Evolutionary conservation across 2,888 invertebrate genomes (phyloP).

Genomic region (Bombylius major): DNA sequence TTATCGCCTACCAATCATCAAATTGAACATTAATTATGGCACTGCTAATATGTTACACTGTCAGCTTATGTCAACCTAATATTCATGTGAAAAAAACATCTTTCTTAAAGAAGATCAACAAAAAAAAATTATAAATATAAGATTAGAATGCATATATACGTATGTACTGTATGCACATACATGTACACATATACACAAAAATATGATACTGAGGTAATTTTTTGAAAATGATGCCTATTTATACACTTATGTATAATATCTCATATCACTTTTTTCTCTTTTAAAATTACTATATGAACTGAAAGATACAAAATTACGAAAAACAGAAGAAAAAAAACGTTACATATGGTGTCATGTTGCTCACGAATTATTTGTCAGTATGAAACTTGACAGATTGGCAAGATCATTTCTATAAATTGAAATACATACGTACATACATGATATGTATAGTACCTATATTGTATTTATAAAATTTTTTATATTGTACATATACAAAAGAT

Average conservation of each 20-base stretch:
- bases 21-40: constrained; percentile 15
- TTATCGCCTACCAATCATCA: constrained; percentile 12
- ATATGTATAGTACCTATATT: not conserved
- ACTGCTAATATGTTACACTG: constrained; percentile 19
- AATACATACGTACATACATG: not conserved
- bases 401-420: not conserved
- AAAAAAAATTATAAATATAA: too few species aligned
- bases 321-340: too few species aligned
- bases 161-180: not conserved
- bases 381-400: constrained; percentile 7
- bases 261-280: too few species aligned
- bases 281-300: too few species aligned
- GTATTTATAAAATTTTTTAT: not conserved
- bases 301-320: too few species aligned
- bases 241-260: too few species aligned
- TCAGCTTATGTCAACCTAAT: constrained; percentile 18
- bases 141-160: not conserved
- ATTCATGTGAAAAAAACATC: constrained; percentile 15
- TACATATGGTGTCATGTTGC: constrained; percentile 3
- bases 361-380: constrained; percentile 8
- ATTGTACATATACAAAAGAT: too few species aligned
- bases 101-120: constrained; percentile 5
- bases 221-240: too few species aligned
- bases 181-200: not conserved
- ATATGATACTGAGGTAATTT: too few species aligned